Evolutionary conservation across 2,113 vertebrate species (phyloP), one percentile per base, ranked within the genome.

Genomic region (Beaufortia kweichowensis): DNA sequence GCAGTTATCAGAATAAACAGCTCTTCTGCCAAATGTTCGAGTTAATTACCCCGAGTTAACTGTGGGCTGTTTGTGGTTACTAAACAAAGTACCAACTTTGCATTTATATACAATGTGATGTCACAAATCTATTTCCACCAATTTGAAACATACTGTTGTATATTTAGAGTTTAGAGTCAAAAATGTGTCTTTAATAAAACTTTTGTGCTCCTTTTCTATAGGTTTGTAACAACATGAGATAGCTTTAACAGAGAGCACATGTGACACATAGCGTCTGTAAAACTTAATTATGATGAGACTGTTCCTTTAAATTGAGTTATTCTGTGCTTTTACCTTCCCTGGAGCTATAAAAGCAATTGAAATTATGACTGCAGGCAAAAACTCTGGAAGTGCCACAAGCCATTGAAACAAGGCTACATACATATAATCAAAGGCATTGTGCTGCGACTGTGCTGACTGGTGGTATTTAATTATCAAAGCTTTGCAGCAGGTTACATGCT

Each of bases 381-480:
- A 84, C 29, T 87, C 79, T 84, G 76, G 81, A 87, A 83, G 67
- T 83, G 85, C 89, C 85, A 79, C 81, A 81, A 88, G 90, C 83
- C 80, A 84, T 66, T 87, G 46, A 83, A 77, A 85, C 87, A 53
- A 83, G 88, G 86, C 85, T 68, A 83, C 85, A 88, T 86, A 84
- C 83, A 82, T 86, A 77, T 46, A 91, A 88, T 90, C 86, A 88
- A 90, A 90, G 85, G 72, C 57, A 79, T 87, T 88, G 83, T 80
- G 87, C 89, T 85, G 87, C 88, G 88, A 85, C 85, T 76, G 33
- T 90, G 89, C 87, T 87, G 86, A 89, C 85, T 87, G 81, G 85
- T 87, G 85, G 76, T 86, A 85, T 90, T 87, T 73, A 57, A 84
- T 86, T 80, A 53, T 28, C 59, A 61, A 59, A 65, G 65, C 29